A percentile compares a stretch with the other conserved stretches of the same genome.
These are phyloP conservation scores for Whitmania pigra DNA, from an alignment of 1,140 invertebrate species.

Conservation along the genomic window DNA sequence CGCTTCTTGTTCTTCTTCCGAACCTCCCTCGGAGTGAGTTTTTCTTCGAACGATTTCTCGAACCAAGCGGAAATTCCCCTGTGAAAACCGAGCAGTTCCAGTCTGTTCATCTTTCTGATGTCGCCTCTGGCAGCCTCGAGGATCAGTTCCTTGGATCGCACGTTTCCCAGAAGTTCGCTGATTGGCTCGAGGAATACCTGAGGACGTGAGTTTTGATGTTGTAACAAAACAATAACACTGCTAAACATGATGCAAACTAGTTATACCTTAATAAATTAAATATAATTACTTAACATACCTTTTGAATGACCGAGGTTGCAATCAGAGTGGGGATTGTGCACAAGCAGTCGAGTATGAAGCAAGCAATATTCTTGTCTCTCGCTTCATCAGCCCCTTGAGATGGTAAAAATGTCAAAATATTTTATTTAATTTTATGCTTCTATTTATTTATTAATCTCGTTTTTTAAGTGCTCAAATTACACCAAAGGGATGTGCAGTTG, in stretches of 20 bases:
- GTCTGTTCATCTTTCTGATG: not conserved
- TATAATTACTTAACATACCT: not conserved
- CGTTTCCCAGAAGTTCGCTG: conserved; percentile 35
- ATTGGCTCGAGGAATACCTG: conserved; percentile 39
- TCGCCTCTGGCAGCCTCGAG: conserved; percentile 27
- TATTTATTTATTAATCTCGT: too few species aligned
- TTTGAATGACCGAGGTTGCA: not conserved
- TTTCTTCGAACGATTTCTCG: not conserved
- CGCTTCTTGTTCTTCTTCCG: not conserved
- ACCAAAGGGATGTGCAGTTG: too few species aligned
- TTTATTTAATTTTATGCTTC: too few species aligned
- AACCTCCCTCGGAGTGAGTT: not conserved
- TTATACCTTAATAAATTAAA: too few species aligned
- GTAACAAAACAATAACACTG: not conserved
- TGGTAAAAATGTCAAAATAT: too few species aligned
- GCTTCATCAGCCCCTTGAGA: too few species aligned
- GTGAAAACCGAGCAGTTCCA: not conserved
- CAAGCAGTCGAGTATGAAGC: too few species aligned
- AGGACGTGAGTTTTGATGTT: not conserved
- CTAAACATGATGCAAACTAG: not conserved
- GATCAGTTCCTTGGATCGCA: conserved; percentile 33
- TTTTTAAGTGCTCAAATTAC: too few species aligned
- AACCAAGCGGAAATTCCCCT: not conserved
- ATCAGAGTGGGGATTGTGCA: not conserved
- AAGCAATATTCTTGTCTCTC: too few species aligned